Base-by-base conservation (phyloP, 2,797 vertebrate species). In the Anguilla pacifica region DNA sequence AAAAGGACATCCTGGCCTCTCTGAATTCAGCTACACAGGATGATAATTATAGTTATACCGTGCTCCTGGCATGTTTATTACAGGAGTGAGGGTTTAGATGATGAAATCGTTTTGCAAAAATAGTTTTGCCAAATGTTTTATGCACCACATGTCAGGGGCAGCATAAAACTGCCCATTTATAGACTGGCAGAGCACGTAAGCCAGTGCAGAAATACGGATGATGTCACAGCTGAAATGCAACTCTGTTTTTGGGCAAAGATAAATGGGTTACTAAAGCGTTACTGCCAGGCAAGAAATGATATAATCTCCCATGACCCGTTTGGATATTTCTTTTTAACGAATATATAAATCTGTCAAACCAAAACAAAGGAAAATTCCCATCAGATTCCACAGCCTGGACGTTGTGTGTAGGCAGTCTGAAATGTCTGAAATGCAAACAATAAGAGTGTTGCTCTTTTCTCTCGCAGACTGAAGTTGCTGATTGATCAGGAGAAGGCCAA, bases 401-500 rank as follows among this genome's bases (percentile, higher is more conserved):
- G 9, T 49, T 67, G 49, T 25, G 51, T 51, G 57, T 61, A 6
- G 61, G 35, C 15, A 74, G 19, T 22, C 39, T 61, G 25, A 57
- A 19, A 57, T 67, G 22, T 72, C 39, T n/a, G 72, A 25, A 81
- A 31, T 22, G 11, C 10, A 87, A 49, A 85, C 74, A 87, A 17
- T 86, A 53, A 85, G 67, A 79, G 49, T 43, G 49, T 39, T 57
- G 10, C 67, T 85, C 39, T 53, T 86, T 57, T 49, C 13, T 89
- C 91, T 35, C 83, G 86, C 94, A 99, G 99, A 94, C 89, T 99
- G 93, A 99, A 99, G 95, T 96, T 97, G 92, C 92, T 98, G 87
- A 97, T 97, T 94, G 97, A 98, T 90, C 97, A 99, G 93, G 97
- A 98, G 93, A 97, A 97, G 87, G 92, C 92, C 0, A 96, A 96